Base-by-base conservation (phyloP, 2,113 vertebrate genomes). In the Raphicerus campestris region DNA sequence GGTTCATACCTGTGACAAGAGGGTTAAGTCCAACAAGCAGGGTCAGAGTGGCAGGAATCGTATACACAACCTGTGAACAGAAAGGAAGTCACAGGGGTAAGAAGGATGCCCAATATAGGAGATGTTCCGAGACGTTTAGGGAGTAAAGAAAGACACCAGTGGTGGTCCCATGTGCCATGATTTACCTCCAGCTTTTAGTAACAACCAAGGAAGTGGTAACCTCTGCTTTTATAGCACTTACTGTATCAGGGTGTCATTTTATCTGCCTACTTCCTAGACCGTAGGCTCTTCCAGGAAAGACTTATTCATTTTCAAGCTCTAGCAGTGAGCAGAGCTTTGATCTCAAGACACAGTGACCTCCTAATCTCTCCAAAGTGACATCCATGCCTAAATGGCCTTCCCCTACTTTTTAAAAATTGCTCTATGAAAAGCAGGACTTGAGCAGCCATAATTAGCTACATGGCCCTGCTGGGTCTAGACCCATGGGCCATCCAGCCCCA, bases 1-100 rank as follows among this genome's bases (percentile, higher is more conserved):
- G 3, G 63, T 94, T 73, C 96, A n/a, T 99, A 99, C 99, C 99
- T 98, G 99, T 99, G 97, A 99, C 61, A 20, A 98, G 98, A 66
- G 99, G 99, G 10, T 97, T 98, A 66, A 99, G 90, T 97, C 98
- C 98, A 91, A 99, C 98, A 9, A 98, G 98, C 30, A 99, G 98
- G 1, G 99, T 98, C 83, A 99, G 98, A 30, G 96, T 95, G 2
- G 99, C 98, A 75, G 99, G 99, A 35, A 99, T 98, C 5, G 96
- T 95, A 47, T 99, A 99, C 17, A 98, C 98, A 60, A 99, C 98
- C 99, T 99, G 98, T 93, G 87, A 97, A 97, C 8, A 80, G 97
- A 93, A 96, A n/a, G 63, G 42, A 88, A 75, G 85, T 63, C 3
- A 61, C 0, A 1, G 66, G 26, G 51, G 22, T 58, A 95, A 39